Base-by-base conservation (phyloP, 1,140 invertebrate species). In the Aphaenogaster floridana region DNA sequence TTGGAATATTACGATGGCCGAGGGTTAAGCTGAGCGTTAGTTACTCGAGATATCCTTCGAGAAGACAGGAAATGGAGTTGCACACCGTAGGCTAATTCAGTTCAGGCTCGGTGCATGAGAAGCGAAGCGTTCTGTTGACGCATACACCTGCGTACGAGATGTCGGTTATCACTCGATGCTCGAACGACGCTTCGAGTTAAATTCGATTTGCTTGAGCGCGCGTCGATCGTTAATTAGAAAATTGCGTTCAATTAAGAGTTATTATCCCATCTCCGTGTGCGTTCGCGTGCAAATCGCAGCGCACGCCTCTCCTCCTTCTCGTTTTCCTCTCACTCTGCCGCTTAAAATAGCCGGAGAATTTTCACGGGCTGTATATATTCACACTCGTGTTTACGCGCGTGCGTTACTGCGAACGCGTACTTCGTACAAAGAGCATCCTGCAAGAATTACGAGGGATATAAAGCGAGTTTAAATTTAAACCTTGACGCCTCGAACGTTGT, bases 391-490 rank as follows among this genome's bases (percentile, higher is more conserved):
- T 21, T 42, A 45, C 42, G 42, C 42, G 8, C 42, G 42, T 13
- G 8, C 28, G 61, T 50, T n/a, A 34, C n/a, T 34, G 34, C 13
- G 28, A 57, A 74, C n/a, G 11, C 42, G 21, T n/a, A 68, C 6
- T 34, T 34, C 34, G 7, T 54, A 50, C 21, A 69, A 69, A 42
- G 66, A 74, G 52, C 17, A 36, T 87, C 45, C 42, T 59, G 68
- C 13, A 59, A 21, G 17, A 87, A 81, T 88, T 87, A 64, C 68
- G 63, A 63, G 61, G n/a, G 34, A 42, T 36, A 39, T 64, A 34
- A 78, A 88, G 71, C 15, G 28, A 39, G 21, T 76, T 88, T 72
- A 84, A 79, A 90, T 86, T 86, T 88, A 83, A 76, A 87, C 52
- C n/a, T 13, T 8, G 66, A 48, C 57, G 36, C 11, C 9, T 64